These are phyloP conservation scores for Lobophora halterata DNA, from an alignment of 2,888 invertebrate species.

Conservation along the genomic window DNA sequence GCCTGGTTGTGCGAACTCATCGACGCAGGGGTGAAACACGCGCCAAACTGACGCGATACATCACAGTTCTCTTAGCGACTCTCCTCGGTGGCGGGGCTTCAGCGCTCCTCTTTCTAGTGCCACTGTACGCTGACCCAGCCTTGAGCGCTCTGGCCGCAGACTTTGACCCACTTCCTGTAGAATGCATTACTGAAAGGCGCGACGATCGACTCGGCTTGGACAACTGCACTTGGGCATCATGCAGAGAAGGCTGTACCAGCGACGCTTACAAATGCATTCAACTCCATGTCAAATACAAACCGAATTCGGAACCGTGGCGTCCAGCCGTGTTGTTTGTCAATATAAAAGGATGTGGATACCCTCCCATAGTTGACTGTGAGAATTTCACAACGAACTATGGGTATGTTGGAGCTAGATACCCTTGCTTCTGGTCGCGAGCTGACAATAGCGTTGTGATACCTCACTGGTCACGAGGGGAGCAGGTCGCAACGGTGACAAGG, in stretches of 20 bases:
- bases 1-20: conserved; percentile 64
- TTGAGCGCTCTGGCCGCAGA: conserved; percentile 85
- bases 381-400: conserved; percentile 88
- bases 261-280: conserved; percentile 87
- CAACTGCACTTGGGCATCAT: conserved; percentile 90
- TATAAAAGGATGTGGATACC: conserved; percentile 92
- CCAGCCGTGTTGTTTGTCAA: conserved; percentile 87
- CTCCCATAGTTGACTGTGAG: conserved; percentile 87
- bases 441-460: conserved; percentile 92
- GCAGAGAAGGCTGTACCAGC: conserved; percentile 90
- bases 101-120: conserved; percentile 73
- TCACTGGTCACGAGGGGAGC: conserved; percentile 90
- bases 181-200: conserved; percentile 85
- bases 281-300: conserved; percentile 83
- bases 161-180: conserved; percentile 87
- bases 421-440: conserved; percentile 87
- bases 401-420: conserved; percentile 83
- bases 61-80: conserved; percentile 68
- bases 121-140: conserved; percentile 75
- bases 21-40: conserved; percentile 66
- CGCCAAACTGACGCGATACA: conserved; percentile 67
- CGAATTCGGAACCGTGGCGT: conserved; percentile 71
- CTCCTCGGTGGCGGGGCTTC: conserved; percentile 70
- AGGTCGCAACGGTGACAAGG: conserved; percentile 90
- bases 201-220: conserved; percentile 87